Evolutionary conservation across 2,888 invertebrate species (phyloP).

Genomic region (Meganola albula): DNA sequence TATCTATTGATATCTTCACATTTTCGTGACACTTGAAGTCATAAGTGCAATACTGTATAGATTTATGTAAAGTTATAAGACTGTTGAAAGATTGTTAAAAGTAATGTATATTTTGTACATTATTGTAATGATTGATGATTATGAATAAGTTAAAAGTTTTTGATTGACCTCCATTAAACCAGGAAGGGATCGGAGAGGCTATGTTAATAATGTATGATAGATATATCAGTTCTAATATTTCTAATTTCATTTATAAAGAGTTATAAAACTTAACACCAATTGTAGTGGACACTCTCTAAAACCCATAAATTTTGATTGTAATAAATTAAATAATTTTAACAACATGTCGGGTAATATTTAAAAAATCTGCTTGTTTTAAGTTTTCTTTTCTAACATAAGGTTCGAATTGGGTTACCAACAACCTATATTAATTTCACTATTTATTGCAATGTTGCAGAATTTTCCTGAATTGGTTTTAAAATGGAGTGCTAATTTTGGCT

Average conservation of each 20-base stretch:
- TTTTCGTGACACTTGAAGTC: constrained; percentile 34
- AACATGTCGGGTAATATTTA: too few species aligned
- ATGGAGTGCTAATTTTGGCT: constrained; percentile 39
- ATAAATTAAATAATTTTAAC: too few species aligned
- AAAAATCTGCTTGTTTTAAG: too few species aligned
- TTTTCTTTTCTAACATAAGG: too few species aligned
- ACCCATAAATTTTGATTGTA: too few species aligned
- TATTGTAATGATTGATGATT: constrained; percentile 62
- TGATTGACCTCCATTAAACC: constrained; percentile 43
- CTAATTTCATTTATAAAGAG: constrained; percentile 32
- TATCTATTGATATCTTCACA: constrained; percentile 29
- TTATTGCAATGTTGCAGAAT: too few species aligned
- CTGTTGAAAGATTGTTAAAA: constrained; percentile 73
- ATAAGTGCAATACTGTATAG: constrained; percentile 72
- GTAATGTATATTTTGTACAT: constrained; percentile 74
- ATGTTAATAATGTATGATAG: constrained; percentile 42
- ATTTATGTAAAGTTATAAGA: constrained; percentile 72
- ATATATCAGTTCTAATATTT: constrained; percentile 34
- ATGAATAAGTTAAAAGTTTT: constrained; percentile 50
- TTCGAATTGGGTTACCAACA: too few species aligned
- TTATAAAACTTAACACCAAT: constrained; percentile 20
- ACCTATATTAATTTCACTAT: too few species aligned
- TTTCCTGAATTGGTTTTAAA: constrained; percentile 17
- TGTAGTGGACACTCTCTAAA: constrained; percentile 29
- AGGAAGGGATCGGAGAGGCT: constrained; percentile 42